These are phyloP conservation scores for Heliconius ethilla DNA, from an alignment of 2,888 invertebrate species.

Conservation along the genomic window DNA sequence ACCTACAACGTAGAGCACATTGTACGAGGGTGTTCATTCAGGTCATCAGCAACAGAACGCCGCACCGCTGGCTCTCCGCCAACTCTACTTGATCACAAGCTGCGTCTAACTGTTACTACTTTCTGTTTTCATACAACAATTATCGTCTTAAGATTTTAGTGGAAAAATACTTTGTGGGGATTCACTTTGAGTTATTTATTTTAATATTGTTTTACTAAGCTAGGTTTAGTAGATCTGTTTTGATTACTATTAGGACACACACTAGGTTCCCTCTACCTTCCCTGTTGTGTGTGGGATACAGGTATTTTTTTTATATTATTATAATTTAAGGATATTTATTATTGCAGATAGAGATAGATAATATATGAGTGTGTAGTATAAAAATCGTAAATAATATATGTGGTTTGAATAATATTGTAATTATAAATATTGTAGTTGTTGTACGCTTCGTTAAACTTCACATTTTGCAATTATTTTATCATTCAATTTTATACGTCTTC, in stretches of 20 bases:
- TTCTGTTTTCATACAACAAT: slow-evolving; percentile 42
- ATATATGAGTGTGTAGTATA: too few relatives aligned
- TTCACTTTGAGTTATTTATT: not conserved
- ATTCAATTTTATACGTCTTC: not conserved
- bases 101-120: slow-evolving; percentile 42
- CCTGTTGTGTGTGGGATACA: too few relatives aligned
- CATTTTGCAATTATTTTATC: not conserved
- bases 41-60: slow-evolving; percentile 39
- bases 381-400: too few relatives aligned
- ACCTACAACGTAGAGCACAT: slow-evolving; percentile 9
- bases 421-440: too few relatives aligned
- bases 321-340: too few relatives aligned
- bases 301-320: too few relatives aligned
- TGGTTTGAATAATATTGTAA: not conserved
- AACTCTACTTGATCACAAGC: slow-evolving; percentile 48
- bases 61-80: slow-evolving; percentile 61
- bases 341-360: too few relatives aligned
- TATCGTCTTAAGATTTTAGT: slow-evolving; percentile 29
- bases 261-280: too few relatives aligned
- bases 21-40: slow-evolving; percentile 28
- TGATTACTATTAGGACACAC: too few relatives aligned
- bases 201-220: not conserved
- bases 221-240: not conserved
- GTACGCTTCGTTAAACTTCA: too few relatives aligned
- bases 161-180: slow-evolving; percentile 2